Percentiles rank a stretch among this genome's conserved stretches.
Evolutionary conservation across 2,797 vertebrate species (phyloP).

Genomic region (Periophthalmus magnuspinnatus): DNA sequence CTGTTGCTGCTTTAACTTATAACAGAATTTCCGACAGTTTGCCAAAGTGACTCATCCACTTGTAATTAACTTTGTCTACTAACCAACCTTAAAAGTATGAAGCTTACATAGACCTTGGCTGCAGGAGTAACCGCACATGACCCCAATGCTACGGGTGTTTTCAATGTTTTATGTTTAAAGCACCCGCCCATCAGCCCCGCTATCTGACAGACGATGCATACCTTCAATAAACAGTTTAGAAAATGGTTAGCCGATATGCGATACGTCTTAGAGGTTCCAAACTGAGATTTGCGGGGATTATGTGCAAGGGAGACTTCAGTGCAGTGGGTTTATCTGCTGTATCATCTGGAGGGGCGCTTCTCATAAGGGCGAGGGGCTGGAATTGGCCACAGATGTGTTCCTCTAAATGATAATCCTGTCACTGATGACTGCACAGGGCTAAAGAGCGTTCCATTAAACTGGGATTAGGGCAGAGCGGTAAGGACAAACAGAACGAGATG

Average conservation of each 20-base stretch:
- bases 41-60: background rate
- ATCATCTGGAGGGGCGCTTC: conserved; percentile 63
- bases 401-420: conserved; percentile 63
- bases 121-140: conserved; percentile 35
- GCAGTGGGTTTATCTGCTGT: conserved; percentile 59
- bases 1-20: background rate
- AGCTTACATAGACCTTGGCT: conserved; percentile 4
- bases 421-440: conserved; percentile 57
- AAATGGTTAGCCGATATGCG: conserved; percentile 66
- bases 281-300: conserved; percentile 61
- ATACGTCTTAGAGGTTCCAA: conserved; percentile 53
- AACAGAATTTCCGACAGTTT: background rate
- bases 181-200: conserved; percentile 24
- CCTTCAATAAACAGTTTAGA: conserved; percentile 69
- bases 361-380: conserved; percentile 47
- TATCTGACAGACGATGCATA: conserved; percentile 38
- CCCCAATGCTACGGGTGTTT: conserved; percentile 17
- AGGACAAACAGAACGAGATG: conserved; percentile 54
- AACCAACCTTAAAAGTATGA: conserved; percentile 1
- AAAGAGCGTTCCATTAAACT: conserved; percentile 62
- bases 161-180: conserved; percentile 13
- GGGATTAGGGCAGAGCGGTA: conserved; percentile 48
- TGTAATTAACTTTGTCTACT: background rate
- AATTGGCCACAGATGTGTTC: conserved; percentile 74
- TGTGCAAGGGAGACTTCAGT: conserved; percentile 48